Percentiles rank a stretch among this genome's conserved stretches.
Evolutionary conservation across 1,140 invertebrate genomes (phyloP).

Genomic region (Drosophila parvula): DNA sequence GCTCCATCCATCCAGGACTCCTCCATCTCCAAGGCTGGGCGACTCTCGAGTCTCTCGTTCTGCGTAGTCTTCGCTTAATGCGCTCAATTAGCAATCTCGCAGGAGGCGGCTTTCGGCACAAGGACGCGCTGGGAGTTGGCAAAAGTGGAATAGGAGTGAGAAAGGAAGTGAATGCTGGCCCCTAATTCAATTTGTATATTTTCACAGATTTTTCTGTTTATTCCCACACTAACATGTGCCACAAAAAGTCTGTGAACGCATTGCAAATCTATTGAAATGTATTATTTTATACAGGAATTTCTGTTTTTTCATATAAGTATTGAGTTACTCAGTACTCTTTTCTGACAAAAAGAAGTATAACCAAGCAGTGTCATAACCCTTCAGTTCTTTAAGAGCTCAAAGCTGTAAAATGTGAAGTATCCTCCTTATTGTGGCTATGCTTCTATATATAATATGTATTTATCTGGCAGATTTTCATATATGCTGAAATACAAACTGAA

Average conservation of each 20-base stretch:
- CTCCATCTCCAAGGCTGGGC: background rate
- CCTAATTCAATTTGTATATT: conserved; percentile 50
- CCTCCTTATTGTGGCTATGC: background rate
- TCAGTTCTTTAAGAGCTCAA: background rate
- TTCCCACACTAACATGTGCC: background rate
- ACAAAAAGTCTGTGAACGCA: too few species aligned
- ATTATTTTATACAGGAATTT: too few species aligned
- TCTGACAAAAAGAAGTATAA: too few species aligned
- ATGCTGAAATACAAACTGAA: background rate
- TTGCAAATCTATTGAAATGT: too few species aligned
- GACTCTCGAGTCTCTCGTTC: conserved; percentile 23
- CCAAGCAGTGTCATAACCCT: background rate
- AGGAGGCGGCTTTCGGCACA: conserved; percentile 10
- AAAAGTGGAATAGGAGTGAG: too few species aligned
- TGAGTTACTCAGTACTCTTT: background rate
- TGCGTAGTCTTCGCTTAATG: conserved; percentile 47
- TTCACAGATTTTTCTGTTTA: conserved; percentile 11
- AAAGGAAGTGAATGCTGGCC: conserved; percentile 1
- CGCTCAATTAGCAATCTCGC: conserved; percentile 59
- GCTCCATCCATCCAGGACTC: conserved; percentile 9
- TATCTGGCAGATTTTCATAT: too few species aligned
- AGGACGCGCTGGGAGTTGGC: background rate
- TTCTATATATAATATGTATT: background rate
- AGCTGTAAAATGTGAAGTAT: too few species aligned
- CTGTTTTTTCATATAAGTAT: background rate